Evolutionary conservation across 2,113 vertebrate species (phyloP).

Genomic region (Oryctolagus cuniculus): mOryCun1.1 NC_091436.1:77777001-77777500

Average conservation of each 20-base stretch:
- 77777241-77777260: too few species aligned
- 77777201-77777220: neutral
- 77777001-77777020: neutral
- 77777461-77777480: constrained; percentile 13
- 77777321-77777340: too few species aligned
- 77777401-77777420: neutral
- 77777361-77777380: too few species aligned
- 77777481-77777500: neutral
- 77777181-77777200: neutral
- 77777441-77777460: neutral
- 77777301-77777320: too few species aligned
- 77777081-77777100: neutral
- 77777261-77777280: too few species aligned
- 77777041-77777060: neutral
- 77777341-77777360: too few species aligned
- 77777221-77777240: too few species aligned
- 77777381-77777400: too few species aligned
- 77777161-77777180: neutral
- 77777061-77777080: neutral
- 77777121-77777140: neutral
- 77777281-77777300: too few species aligned
- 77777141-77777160: neutral
- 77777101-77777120: neutral
- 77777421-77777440: neutral
- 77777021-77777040: neutral